Evolutionary conservation across 2,888 invertebrate species (phyloP), one percentile per base, ranked within the genome.

Genomic region (Platycheirus albimanus): DNA sequence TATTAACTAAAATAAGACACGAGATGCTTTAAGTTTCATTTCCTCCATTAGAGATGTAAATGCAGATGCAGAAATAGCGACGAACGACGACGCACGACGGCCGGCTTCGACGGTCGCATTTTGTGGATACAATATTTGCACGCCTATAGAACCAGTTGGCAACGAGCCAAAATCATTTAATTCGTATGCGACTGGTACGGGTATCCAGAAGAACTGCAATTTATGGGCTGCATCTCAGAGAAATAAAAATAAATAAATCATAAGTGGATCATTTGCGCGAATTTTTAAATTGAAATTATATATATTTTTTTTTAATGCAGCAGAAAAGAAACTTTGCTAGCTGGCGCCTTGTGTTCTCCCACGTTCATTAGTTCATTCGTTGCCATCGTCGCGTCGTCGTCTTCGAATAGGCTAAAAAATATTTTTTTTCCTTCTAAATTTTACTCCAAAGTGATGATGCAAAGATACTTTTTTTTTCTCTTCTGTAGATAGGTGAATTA

Each of bases 301-400:
- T n/a, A n/a, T n/a, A n/a, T n/a, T n/a, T n/a, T n/a, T n/a, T 61
- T 30, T n/a, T 15, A 13, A 38, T 45, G 11, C 45, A 19, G 17
- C 10, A 8, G 19, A 43, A n/a, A n/a, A n/a, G n/a, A 38, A 17
- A 36, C 6, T 8, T 41, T 24, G 15, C 5, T 56, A 38, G n/a
- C n/a, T 45, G 61, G 61, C 61, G 61, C 61, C 45, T 43, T 30
- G 19, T 45, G 45, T 45, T 61, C 30, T 61, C 61, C 61, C 61
- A 61, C 61, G 45, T 28, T 41, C 28, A 5, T 33, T 8, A 8
- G 3, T 24, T 24, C 3, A 24, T 4, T 24, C 5, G 3, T 24
- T 24, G 3, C 24, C 24, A n/a, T n/a, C n/a, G 24, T 24, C 24
- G 8, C 30, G n/a, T 33, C 8, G 5, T 33, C 7, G 30, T 33